phyloP scores from a whole-genome alignment of 2,888 invertebrate species.

The Andrena hattorfiana region DNA sequence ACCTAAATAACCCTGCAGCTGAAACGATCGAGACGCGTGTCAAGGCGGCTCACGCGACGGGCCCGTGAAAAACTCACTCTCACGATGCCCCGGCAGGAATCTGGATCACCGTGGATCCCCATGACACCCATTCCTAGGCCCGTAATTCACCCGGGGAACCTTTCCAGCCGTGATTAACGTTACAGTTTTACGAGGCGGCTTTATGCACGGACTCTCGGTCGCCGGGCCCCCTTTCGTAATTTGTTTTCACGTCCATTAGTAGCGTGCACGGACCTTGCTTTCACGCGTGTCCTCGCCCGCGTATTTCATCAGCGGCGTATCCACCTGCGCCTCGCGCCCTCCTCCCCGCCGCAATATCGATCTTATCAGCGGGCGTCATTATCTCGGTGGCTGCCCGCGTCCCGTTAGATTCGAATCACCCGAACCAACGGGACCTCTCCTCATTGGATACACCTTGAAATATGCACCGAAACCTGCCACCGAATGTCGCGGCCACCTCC shows the following conservation, averaged over 20 bases:
- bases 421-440: conserved; percentile 59
- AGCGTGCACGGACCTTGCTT: conserved; percentile 53
- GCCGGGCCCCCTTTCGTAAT: conserved; percentile 57
- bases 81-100: conserved; percentile 33
- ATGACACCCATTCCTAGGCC: conserved; percentile 32
- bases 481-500: conserved; percentile 41
- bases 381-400: conserved; percentile 58
- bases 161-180: conserved; percentile 56
- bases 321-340: conserved; percentile 51
- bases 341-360: conserved; percentile 70
- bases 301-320: conserved; percentile 61
- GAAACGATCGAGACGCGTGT: conserved; percentile 50
- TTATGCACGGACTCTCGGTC: conserved; percentile 15
- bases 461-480: conserved; percentile 35
- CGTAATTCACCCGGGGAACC: conserved; percentile 35
- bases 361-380: conserved; percentile 70
- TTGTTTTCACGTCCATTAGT: conserved; percentile 56
- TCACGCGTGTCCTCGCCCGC: conserved; percentile 67
- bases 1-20: conserved; percentile 53
- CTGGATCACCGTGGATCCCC: conserved; percentile 42
- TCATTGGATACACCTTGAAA: conserved; percentile 37
- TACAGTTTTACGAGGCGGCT: conserved; percentile 58
- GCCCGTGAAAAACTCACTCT: conserved; percentile 23
- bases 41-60: background rate
- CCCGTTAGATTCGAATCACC: conserved; percentile 71